A percentile compares a stretch with the other conserved stretches of the same genome.
Conservation (phyloP, 2,888 invertebrate genomes). For the Melanostoma scalare region DNA sequence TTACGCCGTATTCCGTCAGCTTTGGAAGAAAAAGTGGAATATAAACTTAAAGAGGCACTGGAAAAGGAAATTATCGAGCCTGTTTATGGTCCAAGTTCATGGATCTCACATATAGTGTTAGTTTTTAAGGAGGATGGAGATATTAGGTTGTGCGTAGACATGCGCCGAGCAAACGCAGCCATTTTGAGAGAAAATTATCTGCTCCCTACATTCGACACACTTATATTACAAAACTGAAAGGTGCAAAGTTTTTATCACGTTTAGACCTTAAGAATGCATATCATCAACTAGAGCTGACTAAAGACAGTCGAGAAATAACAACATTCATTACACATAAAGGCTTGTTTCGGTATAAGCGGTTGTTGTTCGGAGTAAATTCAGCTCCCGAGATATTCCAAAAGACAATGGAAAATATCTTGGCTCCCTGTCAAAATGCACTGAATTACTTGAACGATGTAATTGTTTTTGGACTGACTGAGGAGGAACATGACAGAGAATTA, state of each 20-base stretch:
- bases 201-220: conserved; percentile 75
- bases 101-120: too few relatives aligned
- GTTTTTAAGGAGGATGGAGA: too few relatives aligned
- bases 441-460: too few relatives aligned
- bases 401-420: too few relatives aligned
- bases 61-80: conserved; percentile 76
- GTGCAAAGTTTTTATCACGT: conserved; percentile 73
- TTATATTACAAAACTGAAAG: conserved; percentile 73
- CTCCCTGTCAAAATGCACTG: too few relatives aligned
- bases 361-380: conserved; percentile 78
- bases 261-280: conserved; percentile 76
- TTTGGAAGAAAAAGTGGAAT: conserved; percentile 60
- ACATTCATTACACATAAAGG: too few relatives aligned
- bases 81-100: too few relatives aligned
- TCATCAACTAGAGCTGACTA: conserved; percentile 73
- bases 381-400: too few relatives aligned
- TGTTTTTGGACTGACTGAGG: too few relatives aligned
- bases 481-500: too few relatives aligned
- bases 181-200: conserved; percentile 74
- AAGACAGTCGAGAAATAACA: conserved; percentile 40
- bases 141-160: conserved; percentile 78
- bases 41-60: conserved; percentile 65
- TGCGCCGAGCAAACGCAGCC: conserved; percentile 77
- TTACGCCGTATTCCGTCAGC: conserved; percentile 76
- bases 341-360: conserved; percentile 76